phyloP scores from a whole-genome alignment of 2,797 vertebrate species.

The Pempheris klunzingeri region DNA sequence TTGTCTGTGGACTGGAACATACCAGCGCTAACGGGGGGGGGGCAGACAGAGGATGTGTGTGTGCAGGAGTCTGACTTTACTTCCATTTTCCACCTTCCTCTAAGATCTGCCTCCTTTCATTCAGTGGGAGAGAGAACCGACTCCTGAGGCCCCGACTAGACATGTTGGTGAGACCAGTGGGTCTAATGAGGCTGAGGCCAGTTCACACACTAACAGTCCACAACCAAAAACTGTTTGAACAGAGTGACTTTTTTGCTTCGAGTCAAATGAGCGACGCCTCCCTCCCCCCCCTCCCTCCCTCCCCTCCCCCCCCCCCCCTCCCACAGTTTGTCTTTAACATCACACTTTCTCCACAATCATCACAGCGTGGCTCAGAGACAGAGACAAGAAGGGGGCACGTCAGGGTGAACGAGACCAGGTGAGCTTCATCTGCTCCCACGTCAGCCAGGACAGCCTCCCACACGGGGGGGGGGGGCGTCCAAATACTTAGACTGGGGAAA shows the following conservation, averaged over 20 bases:
- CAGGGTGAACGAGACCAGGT: too few relatives aligned
- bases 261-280: too few relatives aligned
- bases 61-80: not conserved
- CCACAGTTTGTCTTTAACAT: not conserved
- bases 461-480: too few relatives aligned
- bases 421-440: too few relatives aligned
- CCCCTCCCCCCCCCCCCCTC: too few relatives aligned
- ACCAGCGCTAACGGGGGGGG: not conserved
- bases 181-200: not conserved
- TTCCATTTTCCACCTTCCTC: not conserved
- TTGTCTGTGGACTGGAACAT: not conserved
- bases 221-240: not conserved
- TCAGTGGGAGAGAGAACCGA: not conserved
- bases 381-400: too few relatives aligned
- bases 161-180: not conserved
- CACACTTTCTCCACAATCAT: not conserved
- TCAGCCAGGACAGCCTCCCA: too few relatives aligned
- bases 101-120: constrained; percentile 4
- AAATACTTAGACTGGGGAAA: too few relatives aligned
- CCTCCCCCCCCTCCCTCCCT: too few relatives aligned
- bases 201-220: too few relatives aligned
- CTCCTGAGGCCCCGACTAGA: too few relatives aligned
- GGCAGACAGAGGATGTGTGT: not conserved
- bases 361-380: too few relatives aligned
- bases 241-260: not conserved